A percentile compares a stretch with the other conserved stretches of the same genome.
phyloP scores from a whole-genome alignment of 2,113 vertebrate genomes.

The Ciconia maguari region DNA sequence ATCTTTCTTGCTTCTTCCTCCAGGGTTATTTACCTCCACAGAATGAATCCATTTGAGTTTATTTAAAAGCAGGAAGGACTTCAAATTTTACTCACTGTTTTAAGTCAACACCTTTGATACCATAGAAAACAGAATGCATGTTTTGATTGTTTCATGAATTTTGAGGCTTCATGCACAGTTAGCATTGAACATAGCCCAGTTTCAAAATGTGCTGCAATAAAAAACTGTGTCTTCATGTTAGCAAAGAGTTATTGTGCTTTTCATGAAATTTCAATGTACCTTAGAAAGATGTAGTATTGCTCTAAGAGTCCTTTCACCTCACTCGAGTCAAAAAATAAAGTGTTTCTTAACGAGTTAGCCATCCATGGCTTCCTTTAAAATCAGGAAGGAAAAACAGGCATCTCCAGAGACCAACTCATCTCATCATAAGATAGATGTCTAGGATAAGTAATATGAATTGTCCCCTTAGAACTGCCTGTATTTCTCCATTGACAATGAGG shows the following conservation, averaged over 20 bases:
- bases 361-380: not conserved
- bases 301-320: not conserved
- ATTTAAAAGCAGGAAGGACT: not conserved
- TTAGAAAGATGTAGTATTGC: not conserved
- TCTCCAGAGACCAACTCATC: not conserved
- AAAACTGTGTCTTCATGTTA: not conserved
- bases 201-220: not conserved
- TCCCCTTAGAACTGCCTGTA: not conserved
- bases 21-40: not conserved
- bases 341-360: not conserved
- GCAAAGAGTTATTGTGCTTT: not conserved
- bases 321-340: not conserved
- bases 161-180: not conserved
- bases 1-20: not conserved
- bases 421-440: fast-evolving
- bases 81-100: not conserved
- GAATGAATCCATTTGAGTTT: not conserved
- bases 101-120: not conserved
- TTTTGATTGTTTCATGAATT: not conserved
- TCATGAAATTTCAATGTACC: not conserved
- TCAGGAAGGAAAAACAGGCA: not conserved
- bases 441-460: not conserved
- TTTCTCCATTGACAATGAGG: not conserved
- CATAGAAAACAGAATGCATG: not conserved
- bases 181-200: not conserved